Evolutionary conservation across 2,888 invertebrate species (phyloP), one percentile per base, ranked within the genome.

Genomic region (Choreutis nemorana): DNA sequence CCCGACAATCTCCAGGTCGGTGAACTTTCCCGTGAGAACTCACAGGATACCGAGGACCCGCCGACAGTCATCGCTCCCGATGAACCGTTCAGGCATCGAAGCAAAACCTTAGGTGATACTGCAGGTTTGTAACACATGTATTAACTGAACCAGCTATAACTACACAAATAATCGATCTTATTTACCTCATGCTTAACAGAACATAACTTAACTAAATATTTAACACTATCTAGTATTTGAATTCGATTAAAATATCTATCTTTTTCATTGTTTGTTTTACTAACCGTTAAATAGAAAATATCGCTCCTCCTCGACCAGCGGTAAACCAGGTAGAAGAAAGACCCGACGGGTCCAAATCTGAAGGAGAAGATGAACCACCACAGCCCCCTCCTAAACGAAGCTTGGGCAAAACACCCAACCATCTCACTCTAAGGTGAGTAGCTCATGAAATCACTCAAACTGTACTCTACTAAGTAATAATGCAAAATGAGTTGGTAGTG

Each of bases 361-460:
- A 93, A 73, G 91, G 91, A 35, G 92, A 93, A 70, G 92, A 92
- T 57, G 87, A 87, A 35, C 89, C 87, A 59, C 87, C 85, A 50
- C 83, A 68, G 59, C 85, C 86, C 49, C 77, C 81, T 28, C 65
- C 71, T 51, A 83, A 83, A 72, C 78, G 80, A 73, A 85, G 89
- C 50, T 82, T 94, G 64, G 94, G 94, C 51, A 85, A 90, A 59
- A 94, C 94, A 51, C 94, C 95, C 58, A 94, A 94, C 84, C 94
- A 94, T 80, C 85, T 95, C 71, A 93, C 92, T 40, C 81, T 92
- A 70, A 89, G 88, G 88, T 88, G 13, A n/a, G n/a, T n/a, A n/a
- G n/a, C n/a, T n/a, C n/a, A n/a, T n/a, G n/a, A n/a, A n/a, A n/a
- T n/a, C n/a, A n/a, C n/a, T n/a, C n/a, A n/a, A n/a, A n/a, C n/a